Conservation (phyloP, 2,797 vertebrate genomes). For the Buphagus erythrorhynchus region DNA sequence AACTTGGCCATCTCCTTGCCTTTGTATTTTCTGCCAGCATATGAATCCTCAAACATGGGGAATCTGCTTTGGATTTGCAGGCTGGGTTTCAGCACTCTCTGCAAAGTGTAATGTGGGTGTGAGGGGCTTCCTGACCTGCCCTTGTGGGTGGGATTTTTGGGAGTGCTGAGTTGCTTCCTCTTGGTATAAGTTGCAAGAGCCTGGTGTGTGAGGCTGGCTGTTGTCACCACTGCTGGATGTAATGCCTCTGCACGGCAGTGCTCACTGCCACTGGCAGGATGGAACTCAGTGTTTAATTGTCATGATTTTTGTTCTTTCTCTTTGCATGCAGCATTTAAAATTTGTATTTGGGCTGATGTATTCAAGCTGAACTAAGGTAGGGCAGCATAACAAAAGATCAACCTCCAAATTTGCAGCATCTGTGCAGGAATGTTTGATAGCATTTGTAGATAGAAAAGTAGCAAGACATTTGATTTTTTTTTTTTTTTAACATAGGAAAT, state of each 20-base stretch:
- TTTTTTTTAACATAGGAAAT: neutral
- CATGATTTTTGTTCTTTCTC: neutral
- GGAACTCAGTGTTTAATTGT: neutral
- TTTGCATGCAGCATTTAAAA: neutral
- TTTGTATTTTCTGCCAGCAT: neutral
- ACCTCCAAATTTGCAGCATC: neutral
- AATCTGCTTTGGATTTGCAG: neutral
- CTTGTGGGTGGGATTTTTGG: neutral
- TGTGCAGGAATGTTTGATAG: neutral
- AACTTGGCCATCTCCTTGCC: neutral
- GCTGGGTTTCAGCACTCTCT: neutral
- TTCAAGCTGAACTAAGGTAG: neutral
- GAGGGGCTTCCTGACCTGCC: neutral
- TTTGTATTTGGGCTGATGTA: neutral
- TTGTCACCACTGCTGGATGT: neutral
- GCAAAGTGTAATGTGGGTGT: fast-evolving
- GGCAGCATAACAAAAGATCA: neutral
- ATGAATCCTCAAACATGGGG: fast-evolving
- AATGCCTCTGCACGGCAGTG: too few species aligned
- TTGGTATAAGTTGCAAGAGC: neutral
- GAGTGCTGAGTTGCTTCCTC: neutral
- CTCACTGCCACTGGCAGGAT: neutral
- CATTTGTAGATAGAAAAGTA: neutral
- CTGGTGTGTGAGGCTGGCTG: neutral
- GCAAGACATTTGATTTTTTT: neutral